These are phyloP conservation scores for Lagorchestes hirsutus DNA, from an alignment of 2,797 vertebrate species.

Conservation along the genomic window DNA sequence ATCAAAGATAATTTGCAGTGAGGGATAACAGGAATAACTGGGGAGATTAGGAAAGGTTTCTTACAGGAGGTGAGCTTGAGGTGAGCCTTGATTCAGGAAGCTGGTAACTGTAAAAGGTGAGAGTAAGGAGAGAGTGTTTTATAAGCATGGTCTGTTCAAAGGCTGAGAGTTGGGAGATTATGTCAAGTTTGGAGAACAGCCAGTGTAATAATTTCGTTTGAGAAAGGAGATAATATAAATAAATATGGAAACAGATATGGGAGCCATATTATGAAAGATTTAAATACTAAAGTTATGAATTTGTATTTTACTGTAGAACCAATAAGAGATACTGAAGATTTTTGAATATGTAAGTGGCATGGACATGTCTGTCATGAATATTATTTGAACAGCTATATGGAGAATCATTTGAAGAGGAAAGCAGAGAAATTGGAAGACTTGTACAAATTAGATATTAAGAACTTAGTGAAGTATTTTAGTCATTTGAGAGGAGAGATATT, in stretches of 20 bases:
- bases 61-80: background rate
- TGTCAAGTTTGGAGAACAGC: background rate
- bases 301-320: background rate
- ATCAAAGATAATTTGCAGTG: background rate
- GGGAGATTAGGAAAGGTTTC: background rate
- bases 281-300: background rate
- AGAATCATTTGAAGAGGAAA: background rate
- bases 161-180: background rate
- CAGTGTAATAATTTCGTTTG: background rate
- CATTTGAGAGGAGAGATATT: background rate
- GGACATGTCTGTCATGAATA: background rate
- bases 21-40: background rate
- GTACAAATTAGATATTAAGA: background rate
- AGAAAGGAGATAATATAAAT: background rate
- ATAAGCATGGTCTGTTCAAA: background rate
- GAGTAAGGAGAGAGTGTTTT: background rate
- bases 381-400: background rate
- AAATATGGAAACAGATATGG: background rate
- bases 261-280: background rate
- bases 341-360: background rate
- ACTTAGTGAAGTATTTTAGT: background rate
- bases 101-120: background rate
- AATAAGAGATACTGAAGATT: background rate
- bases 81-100: background rate
- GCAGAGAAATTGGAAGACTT: background rate